phyloP scores from a whole-genome alignment of 2,888 invertebrate genomes.

The Chouioia cunea region DNA sequence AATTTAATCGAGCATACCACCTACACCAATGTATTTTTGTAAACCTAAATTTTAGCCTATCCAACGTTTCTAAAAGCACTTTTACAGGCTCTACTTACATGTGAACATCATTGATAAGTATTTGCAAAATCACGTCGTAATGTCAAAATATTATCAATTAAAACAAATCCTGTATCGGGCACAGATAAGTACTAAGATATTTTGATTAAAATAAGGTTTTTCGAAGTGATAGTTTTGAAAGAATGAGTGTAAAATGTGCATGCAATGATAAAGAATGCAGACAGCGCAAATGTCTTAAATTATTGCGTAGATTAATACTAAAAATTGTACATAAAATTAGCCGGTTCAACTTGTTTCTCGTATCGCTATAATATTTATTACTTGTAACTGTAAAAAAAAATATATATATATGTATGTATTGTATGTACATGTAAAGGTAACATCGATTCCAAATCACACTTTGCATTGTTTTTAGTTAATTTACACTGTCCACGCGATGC shows the following conservation, averaged over 20 bases:
- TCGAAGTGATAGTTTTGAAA: conserved; percentile 28
- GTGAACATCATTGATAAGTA: conserved; percentile 25
- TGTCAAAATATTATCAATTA: conserved; percentile 33
- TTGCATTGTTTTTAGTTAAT: conserved; percentile 50
- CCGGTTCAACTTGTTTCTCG: conserved; percentile 55
- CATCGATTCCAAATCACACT: conserved; percentile 38
- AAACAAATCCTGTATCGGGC: conserved; percentile 34
- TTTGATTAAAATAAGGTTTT: conserved; percentile 49
- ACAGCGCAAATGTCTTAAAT: conserved; percentile 25
- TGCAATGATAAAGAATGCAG: conserved; percentile 2
- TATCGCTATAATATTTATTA: conserved; percentile 55
- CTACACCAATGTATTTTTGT: conserved; percentile 39
- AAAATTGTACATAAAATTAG: conserved; percentile 47
- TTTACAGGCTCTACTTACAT: conserved; percentile 38
- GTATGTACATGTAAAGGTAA: conserved; percentile 40
- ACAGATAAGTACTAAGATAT: conserved; percentile 42
- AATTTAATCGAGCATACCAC: conserved; percentile 28
- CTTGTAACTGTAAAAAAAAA: conserved; percentile 55
- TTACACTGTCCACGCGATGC: conserved; percentile 58
- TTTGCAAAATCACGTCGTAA: conserved; percentile 11
- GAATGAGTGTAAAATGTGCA: conserved; percentile 23
- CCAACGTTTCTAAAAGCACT: conserved; percentile 36
- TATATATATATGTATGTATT: conserved; percentile 51
- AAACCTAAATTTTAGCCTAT: conserved; percentile 42
- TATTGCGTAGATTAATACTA: conserved; percentile 25